phyloP scores from a whole-genome alignment of 2,888 invertebrate species.

The Melinopterus prodromus region DNA sequence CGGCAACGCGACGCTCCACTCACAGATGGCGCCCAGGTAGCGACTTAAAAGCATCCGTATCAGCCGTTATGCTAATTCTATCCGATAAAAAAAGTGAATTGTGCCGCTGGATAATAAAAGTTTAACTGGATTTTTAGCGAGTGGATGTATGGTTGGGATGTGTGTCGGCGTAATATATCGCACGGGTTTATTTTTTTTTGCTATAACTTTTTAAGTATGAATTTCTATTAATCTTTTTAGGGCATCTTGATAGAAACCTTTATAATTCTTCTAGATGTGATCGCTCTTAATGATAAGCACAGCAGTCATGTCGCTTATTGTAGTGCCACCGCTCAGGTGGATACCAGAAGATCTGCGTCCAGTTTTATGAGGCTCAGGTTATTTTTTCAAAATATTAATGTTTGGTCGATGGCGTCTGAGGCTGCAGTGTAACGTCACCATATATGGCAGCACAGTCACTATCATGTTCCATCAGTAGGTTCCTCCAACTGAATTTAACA shows the following conservation, averaged over 20 bases:
- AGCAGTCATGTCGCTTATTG: too few species aligned
- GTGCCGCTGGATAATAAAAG: not conserved
- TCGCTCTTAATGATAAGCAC: too few species aligned
- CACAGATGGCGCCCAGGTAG: conserved; percentile 4
- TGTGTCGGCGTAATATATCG: not conserved
- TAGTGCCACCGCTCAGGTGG: too few species aligned
- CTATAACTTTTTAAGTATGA: not conserved
- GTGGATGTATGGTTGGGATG: not conserved
- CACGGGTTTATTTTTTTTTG: not conserved
- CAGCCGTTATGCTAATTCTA: conserved; percentile 4
- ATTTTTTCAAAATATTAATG: too few species aligned
- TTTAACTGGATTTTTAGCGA: not conserved
- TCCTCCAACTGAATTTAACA: too few species aligned
- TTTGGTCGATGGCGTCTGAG: too few species aligned
- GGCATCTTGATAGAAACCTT: not conserved
- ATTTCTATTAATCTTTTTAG: not conserved
- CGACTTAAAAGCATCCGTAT: conserved; percentile 4
- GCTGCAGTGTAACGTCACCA: too few species aligned
- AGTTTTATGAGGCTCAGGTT: too few species aligned
- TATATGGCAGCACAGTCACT: too few species aligned
- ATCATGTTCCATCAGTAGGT: too few species aligned
- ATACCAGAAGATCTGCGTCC: too few species aligned
- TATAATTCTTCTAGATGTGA: not conserved
- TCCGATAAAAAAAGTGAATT: not conserved
- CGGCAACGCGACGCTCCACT: not conserved